Evolutionary conservation across 2,888 invertebrate genomes (phyloP), one percentile per base, ranked within the genome.

Genomic region (Corbicula japonica): DNA sequence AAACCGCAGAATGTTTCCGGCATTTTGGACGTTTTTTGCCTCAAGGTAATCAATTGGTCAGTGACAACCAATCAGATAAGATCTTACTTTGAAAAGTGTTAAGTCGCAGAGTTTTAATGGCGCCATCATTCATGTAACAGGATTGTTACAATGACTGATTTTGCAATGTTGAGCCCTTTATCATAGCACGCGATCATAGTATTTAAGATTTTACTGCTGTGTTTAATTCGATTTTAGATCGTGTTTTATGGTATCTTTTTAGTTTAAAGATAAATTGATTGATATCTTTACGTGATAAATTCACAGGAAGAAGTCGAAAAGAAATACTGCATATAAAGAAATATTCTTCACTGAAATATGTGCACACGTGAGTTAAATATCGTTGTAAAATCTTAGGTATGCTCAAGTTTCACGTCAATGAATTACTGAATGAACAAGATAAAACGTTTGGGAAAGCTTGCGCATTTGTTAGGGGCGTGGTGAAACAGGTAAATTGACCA

Each of bases 51-150:
- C 70, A 32, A 76, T 62, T 76, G 76, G 76, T 56, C 69, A 48
- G 41, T 46, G 44, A 34, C 48, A 44, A 50, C 76, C 71, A 76
- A 65, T 76, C 66, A 60, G 60, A 66, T 50, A 66, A 50, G 41
- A 44, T 66, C 44, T 76, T 38, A 34, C 65, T 50, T 50, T 41
- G 41, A 21, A 60, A 52, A 61, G 71, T 71, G 76, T 71, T 63
- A 71, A 50, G 46, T 38, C 34, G 35, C 12, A 35, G 58, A 76
- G 75, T 76, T 76, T 70, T 23, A 66, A 35, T 63, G 76, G 76
- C 76, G 76, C 76, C 76, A 69, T 34, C 44, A 28, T 63, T 56
- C 48, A 70, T 70, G 76, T 70, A 70, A 76, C 23, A 62, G 44
- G 50, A 30, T 41, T 46, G 48, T 58, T 35, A 71, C 41, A 71